These are phyloP conservation scores for Gobiocypris rarus DNA, from an alignment of 2,113 vertebrate genomes.

Conservation along the genomic window DNA sequence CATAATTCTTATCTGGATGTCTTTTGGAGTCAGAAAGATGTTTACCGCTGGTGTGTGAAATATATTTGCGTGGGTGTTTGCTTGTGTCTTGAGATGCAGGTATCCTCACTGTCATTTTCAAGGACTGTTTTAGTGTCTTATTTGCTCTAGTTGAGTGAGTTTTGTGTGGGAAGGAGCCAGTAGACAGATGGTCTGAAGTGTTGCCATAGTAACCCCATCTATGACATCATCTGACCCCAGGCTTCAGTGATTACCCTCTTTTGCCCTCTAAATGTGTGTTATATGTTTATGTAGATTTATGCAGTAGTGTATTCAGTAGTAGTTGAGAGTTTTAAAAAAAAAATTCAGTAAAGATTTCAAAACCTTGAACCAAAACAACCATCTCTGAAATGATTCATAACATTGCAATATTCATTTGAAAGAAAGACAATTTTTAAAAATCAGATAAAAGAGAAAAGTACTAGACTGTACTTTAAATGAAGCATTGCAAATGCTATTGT, in stretches of 20 bases:
- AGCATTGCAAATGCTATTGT: not conserved
- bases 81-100: not conserved
- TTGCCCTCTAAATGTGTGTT: not conserved
- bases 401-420: not conserved
- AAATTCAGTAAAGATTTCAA: not conserved
- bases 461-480: not conserved
- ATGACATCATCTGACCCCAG: constrained; percentile 16
- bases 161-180: constrained; percentile 13
- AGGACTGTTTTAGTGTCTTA: not conserved
- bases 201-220: constrained; percentile 15
- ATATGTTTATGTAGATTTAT: constrained; percentile 6
- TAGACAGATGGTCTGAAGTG: constrained; percentile 9
- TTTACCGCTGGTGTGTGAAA: not conserved
- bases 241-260: not conserved
- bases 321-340: not conserved
- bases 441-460: not conserved
- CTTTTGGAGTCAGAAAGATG: not conserved
- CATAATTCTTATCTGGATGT: not conserved
- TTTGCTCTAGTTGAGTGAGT: not conserved
- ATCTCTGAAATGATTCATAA: not conserved
- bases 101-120: not conserved
- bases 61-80: not conserved
- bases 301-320: not conserved
- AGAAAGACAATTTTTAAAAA: not conserved
- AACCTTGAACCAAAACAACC: not conserved